phyloP scores from a whole-genome alignment of 1,140 invertebrate species.

The Myzus persicae region DNA sequence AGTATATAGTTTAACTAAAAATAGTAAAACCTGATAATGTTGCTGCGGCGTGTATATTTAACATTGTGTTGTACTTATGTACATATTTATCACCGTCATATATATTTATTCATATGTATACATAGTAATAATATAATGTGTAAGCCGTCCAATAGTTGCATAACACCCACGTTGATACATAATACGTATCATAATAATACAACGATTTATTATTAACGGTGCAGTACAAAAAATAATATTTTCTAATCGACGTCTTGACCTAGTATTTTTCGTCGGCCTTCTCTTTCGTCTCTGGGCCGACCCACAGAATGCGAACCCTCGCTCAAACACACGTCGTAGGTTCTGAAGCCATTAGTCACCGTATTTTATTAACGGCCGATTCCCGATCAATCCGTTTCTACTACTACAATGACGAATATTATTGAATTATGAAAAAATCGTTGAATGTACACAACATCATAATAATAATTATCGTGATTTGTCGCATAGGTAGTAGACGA shows the following conservation, averaged over 20 bases:
- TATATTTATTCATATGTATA: background rate
- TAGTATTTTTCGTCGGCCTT: slow-evolving; percentile 1
- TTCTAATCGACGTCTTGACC: slow-evolving; percentile 23
- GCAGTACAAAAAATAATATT: background rate
- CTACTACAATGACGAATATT: background rate
- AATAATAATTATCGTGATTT: no score
- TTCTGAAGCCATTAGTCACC: background rate
- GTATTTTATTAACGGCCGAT: no score
- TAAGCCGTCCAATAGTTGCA: background rate
- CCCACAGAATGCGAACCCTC: no score
- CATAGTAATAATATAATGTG: no score
- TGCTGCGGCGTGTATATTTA: background rate
- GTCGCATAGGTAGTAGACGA: background rate
- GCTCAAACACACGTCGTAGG: background rate
- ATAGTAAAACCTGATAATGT: background rate
- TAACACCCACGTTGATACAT: background rate
- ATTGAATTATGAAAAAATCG: background rate
- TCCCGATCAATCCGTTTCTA: background rate
- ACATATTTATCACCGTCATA: background rate
- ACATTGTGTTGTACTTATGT: background rate
- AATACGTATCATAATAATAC: background rate
- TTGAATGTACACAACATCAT: background rate
- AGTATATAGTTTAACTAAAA: background rate
- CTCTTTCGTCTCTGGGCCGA: background rate
- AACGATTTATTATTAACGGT: background rate